Evolutionary conservation across 2,113 vertebrate species (phyloP).

Genomic region (Spermophilus dauricus): DNA sequence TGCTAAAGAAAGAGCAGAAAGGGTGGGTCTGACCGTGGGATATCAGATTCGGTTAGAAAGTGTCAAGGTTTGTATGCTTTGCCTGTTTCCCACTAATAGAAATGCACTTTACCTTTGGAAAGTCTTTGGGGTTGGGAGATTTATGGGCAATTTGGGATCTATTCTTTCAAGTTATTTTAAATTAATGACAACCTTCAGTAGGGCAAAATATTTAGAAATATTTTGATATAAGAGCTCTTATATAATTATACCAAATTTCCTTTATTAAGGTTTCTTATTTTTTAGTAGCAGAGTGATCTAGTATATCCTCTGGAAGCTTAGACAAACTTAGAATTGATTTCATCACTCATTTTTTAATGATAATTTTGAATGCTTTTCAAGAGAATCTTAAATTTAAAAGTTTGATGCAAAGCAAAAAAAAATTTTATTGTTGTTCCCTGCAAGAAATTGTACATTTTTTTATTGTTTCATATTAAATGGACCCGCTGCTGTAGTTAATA

Average conservation of each 20-base stretch:
- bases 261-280: slow-evolving; percentile 22
- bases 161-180: background rate
- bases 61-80: slow-evolving; percentile 90
- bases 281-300: slow-evolving; percentile 52
- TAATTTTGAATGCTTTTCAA: slow-evolving; percentile 13
- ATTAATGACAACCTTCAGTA: background rate
- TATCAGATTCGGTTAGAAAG: slow-evolving; percentile 99
- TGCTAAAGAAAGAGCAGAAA: slow-evolving; percentile 95
- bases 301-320: slow-evolving; percentile 21
- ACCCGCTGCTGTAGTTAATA: background rate
- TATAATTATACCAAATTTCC: background rate
- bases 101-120: background rate
- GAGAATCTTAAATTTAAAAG: slow-evolving; percentile 39
- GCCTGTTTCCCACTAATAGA: background rate
- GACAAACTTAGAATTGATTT: slow-evolving; percentile 57
- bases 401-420: slow-evolving; percentile 43
- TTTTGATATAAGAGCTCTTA: slow-evolving; percentile 36
- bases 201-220: slow-evolving; percentile 19
- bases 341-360: slow-evolving; percentile 1
- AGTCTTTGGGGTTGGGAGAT: background rate
- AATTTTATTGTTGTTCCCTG: background rate
- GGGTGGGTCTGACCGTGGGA: slow-evolving; percentile 94
- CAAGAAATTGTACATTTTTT: slow-evolving; percentile 8
- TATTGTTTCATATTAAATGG: slow-evolving; percentile 39
- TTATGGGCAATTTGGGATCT: background rate